Conservation (phyloP, 1,140 invertebrate species). For the Temnothorax nylanderi region DNA sequence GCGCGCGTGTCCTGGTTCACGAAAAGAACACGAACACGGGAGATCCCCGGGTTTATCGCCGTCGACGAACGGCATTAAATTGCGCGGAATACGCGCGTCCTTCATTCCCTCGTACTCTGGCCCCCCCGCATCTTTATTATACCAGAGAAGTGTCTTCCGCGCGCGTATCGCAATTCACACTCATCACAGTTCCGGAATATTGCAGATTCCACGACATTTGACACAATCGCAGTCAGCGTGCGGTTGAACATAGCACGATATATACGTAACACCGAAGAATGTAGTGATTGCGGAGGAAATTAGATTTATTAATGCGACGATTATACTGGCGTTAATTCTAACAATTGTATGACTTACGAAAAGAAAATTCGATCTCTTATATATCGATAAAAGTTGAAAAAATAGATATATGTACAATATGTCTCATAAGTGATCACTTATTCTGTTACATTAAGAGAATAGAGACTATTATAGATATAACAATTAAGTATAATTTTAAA, state of each 20-base stretch:
- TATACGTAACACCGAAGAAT: background rate
- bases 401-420: background rate
- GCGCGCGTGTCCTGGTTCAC: background rate
- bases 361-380: background rate
- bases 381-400: background rate
- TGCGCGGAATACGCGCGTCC: background rate
- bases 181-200: background rate
- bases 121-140: background rate
- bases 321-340: background rate
- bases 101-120: background rate
- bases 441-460: too few relatives aligned
- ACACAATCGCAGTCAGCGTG: background rate
- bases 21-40: conserved; percentile 1
- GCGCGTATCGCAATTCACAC: background rate
- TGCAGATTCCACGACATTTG: background rate
- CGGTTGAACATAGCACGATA: background rate
- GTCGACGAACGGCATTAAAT: background rate
- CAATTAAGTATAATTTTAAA: too few relatives aligned
- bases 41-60: conserved; percentile 25
- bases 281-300: background rate
- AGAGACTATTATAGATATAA: too few relatives aligned
- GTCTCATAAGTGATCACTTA: background rate
- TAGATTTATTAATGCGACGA: background rate
- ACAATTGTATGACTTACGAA: background rate
- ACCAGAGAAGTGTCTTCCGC: background rate